These are phyloP conservation scores for Neocrepidodera transversa DNA, from an alignment of 2,888 invertebrate genomes.

Conservation along the genomic window DNA sequence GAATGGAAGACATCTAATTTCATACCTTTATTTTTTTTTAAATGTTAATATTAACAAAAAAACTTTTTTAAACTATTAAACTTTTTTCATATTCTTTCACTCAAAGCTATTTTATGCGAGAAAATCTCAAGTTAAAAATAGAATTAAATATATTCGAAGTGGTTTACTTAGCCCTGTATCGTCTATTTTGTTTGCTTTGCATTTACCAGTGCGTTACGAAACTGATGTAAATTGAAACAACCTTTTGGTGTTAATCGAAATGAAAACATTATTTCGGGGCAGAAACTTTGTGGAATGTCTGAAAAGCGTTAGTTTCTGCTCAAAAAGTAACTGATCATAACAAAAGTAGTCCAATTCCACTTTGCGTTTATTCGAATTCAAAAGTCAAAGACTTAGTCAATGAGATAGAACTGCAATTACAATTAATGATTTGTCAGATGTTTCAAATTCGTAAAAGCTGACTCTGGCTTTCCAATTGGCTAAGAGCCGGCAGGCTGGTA, in stretches of 20 bases:
- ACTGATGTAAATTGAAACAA: not conserved
- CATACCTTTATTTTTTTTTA: too few species aligned
- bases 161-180: too few species aligned
- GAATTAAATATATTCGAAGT: too few species aligned
- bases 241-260: conserved; percentile 16
- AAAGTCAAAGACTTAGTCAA: conserved; percentile 24
- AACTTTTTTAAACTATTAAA: too few species aligned
- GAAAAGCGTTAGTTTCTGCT: conserved; percentile 9
- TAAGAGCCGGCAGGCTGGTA: conserved; percentile 51
- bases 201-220: too few species aligned
- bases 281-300: conserved; percentile 4
- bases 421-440: conserved; percentile 27
- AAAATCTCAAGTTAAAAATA: too few species aligned
- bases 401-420: conserved; percentile 26
- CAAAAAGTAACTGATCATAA: conserved; percentile 4
- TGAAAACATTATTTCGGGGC: conserved; percentile 6
- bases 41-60: too few species aligned
- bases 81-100: too few species aligned
- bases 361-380: conserved; percentile 18
- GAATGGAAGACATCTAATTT: too few species aligned
- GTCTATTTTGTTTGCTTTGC: too few species aligned
- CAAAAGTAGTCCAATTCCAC: conserved; percentile 19
- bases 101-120: too few species aligned
- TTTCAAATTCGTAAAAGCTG: conserved; percentile 24
- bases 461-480: conserved; percentile 52